Conservation (phyloP, 64 coral and sea anemone genomes). For the Actinia equina region DNA sequence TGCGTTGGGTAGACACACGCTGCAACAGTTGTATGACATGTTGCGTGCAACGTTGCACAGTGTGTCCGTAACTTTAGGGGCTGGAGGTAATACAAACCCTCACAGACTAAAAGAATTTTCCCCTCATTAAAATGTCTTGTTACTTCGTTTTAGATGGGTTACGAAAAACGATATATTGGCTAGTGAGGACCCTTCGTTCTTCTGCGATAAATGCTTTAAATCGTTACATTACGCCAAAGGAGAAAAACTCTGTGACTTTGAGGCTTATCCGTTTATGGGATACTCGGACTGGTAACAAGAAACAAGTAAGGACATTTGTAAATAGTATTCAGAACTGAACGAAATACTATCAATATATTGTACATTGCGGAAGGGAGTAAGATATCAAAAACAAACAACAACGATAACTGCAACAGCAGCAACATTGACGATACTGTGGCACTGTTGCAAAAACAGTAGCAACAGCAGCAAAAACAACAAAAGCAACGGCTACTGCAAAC, state of each 20-base stretch:
- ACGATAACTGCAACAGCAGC: not conserved
- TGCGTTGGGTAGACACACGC: too few relatives aligned
- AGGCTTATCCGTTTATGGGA: conserved; percentile 86
- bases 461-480: not conserved
- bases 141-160: conserved; percentile 66
- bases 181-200: conserved; percentile 89
- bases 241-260: conserved; percentile 80
- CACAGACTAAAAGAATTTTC: not conserved
- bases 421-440: too few relatives aligned
- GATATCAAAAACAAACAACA: not conserved
- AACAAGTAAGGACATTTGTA: not conserved
- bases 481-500: not conserved
- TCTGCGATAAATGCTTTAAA: conserved; percentile 94
- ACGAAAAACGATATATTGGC: conserved; percentile 79
- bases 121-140: not conserved
- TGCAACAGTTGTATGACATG: too few relatives aligned
- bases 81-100: too few relatives aligned
- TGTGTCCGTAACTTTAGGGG: too few relatives aligned
- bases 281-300: conserved; percentile 66
- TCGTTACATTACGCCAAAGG: conserved; percentile 76
- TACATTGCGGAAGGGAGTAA: too few relatives aligned
- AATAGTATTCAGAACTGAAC: too few relatives aligned
- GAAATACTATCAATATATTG: too few relatives aligned
- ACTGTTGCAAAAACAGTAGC: too few relatives aligned
- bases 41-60: too few relatives aligned